Percentiles rank a stretch among this genome's conserved stretches.
phyloP scores from a whole-genome alignment of 1,140 invertebrate species.

The Cataglyphis hispanica region DNA sequence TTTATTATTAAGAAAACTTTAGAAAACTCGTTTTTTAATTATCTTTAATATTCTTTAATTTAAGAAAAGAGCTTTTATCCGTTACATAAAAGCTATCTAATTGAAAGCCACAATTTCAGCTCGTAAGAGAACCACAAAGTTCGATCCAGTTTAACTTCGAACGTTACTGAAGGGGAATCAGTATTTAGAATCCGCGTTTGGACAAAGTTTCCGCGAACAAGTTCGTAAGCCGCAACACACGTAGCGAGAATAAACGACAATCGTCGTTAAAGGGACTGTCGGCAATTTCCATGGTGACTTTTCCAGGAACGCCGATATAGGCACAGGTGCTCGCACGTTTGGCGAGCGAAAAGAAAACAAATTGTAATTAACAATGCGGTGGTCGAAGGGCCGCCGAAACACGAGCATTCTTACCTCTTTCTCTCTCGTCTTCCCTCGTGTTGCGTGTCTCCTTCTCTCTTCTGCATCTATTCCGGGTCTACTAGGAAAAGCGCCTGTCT shows the following conservation, averaged over 20 bases:
- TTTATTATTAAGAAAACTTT: not conserved
- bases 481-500: slow-evolving; percentile 79
- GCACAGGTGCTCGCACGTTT: slow-evolving; percentile 70
- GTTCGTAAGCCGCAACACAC: not conserved
- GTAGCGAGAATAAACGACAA: slow-evolving; percentile 37
- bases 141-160: not conserved
- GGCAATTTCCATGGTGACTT: slow-evolving; percentile 17
- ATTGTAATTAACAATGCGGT: slow-evolving; percentile 69
- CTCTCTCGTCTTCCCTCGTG: slow-evolving; percentile 55
- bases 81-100: not conserved
- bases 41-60: not conserved
- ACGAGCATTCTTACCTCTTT: slow-evolving; percentile 22
- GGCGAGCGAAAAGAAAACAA: slow-evolving; percentile 67
- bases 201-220: slow-evolving; percentile 24
- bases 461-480: slow-evolving; percentile 79
- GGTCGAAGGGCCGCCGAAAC: slow-evolving; percentile 28
- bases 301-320: slow-evolving; percentile 54
- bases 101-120: not conserved
- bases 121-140: not conserved
- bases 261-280: slow-evolving; percentile 32
- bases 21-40: not conserved
- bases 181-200: slow-evolving; percentile 14
- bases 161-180: slow-evolving; percentile 3
- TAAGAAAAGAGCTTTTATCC: not conserved
- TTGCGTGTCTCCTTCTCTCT: not conserved